Conservation (phyloP, 2,113 vertebrate species). For the Girardinichthys multiradiatus region DNA sequence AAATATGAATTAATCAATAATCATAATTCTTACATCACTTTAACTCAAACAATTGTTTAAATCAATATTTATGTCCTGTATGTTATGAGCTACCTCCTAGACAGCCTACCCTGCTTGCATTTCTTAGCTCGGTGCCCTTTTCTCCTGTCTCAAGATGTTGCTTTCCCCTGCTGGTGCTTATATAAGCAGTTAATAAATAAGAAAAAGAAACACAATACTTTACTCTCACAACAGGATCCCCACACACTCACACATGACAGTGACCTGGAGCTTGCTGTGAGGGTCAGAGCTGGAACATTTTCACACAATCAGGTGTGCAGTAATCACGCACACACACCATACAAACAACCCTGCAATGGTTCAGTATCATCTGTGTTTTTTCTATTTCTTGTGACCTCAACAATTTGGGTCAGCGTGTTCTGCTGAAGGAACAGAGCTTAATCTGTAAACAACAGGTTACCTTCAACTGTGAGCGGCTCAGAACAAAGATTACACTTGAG, state of each 20-base stretch:
- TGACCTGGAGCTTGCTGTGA: constrained; percentile 33
- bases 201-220: constrained; percentile 72
- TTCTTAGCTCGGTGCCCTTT: constrained; percentile 61
- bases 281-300: constrained; percentile 48
- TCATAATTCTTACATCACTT: no score
- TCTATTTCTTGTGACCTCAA: constrained; percentile 38
- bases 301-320: constrained; percentile 46
- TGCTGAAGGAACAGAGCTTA: constrained; percentile 41
- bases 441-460: constrained; percentile 70
- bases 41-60: neutral
- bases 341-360: constrained; percentile 21
- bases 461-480: constrained; percentile 58
- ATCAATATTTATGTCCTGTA: neutral
- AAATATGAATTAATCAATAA: no score
- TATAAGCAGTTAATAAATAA: constrained; percentile 75
- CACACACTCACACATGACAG: constrained; percentile 59
- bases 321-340: constrained; percentile 23
- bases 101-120: constrained; percentile 33
- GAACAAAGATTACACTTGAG: constrained; percentile 46
- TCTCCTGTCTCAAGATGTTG: constrained; percentile 46
- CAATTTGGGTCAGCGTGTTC: constrained; percentile 73
- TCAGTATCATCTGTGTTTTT: constrained; percentile 26
- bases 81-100: constrained; percentile 2
- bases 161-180: constrained; percentile 68
- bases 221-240: constrained; percentile 53